Base-by-base conservation (phyloP, 1,140 invertebrate genomes). In the Drosophila sechellia region DNA sequence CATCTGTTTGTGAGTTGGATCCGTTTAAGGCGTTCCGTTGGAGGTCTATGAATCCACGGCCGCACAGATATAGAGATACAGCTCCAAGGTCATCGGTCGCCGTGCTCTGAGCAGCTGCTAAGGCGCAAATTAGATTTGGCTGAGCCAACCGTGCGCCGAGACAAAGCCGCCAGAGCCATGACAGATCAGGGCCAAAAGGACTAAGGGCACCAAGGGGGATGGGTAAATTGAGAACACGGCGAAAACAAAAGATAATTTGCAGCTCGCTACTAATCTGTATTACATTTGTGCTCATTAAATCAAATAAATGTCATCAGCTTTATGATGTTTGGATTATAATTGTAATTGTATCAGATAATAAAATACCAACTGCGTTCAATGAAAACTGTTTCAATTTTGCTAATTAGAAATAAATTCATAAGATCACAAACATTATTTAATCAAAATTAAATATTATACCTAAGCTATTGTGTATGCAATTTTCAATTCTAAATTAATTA, bases 121-220 rank as follows among this genome's bases (percentile, higher is more conserved):
- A 86, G 79, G 83, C 81, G 84, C 55, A 87, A 87, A 87, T 87
- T 87, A 83, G 81, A 87, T 86, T 81, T 76, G 50, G 40, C 57
- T 53, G 40, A 81, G 50, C 55, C 65, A 76, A 65, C 50, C 58
- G 76, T 66, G 79, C 53, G 61, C 74, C 50, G 63, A 60, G 43
- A 74, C 71, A 74, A 49, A 74, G 57, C 58, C 49, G 48, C 27
- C 54, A 57, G 43, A 80, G 52, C 52, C 46, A 40, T 48, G 35
- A 68, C 64, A 61, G 34, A 48, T 55, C 27, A 35, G 31, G 22
- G 37, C 20, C 22, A 27, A 39, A 50, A 50, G 45, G 58, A 48
- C n/a, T 50, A 22, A 10, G 3, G 8, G 6, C 2, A 10, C 6
- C 27, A n/a, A 10, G 6, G 31, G 31, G 31, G 2, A 10, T 2